A percentile compares a stretch with the other conserved stretches of the same genome.
Evolutionary conservation across 2,888 invertebrate species (phyloP).

Genomic region (Timema cristinae): DNA sequence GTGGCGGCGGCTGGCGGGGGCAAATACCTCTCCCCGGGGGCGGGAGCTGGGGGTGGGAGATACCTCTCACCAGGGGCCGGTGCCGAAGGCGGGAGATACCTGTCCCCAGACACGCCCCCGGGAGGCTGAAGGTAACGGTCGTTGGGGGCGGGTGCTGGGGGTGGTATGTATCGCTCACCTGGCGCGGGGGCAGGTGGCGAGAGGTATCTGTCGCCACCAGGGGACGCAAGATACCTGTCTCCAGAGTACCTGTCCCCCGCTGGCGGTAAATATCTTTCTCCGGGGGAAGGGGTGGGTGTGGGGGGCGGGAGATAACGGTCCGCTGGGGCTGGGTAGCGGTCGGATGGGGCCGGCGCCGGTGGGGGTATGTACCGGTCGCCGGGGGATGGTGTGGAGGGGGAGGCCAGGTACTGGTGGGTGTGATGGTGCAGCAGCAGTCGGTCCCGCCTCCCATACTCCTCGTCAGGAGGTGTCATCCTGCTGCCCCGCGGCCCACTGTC

Average conservation of each 20-base stretch:
- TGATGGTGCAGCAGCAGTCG: conserved; percentile 30
- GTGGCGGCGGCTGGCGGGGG: conserved; percentile 44
- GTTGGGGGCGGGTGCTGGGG: conserved; percentile 33
- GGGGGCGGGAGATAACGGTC: conserved; percentile 26
- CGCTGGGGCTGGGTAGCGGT: conserved; percentile 18
- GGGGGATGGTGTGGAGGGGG: conserved; percentile 13
- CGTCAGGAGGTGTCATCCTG: conserved; percentile 52
- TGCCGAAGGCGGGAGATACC: conserved; percentile 57
- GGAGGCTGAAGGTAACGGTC: conserved; percentile 62
- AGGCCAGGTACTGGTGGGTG: conserved; percentile 30
- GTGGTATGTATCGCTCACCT: conserved; percentile 32
- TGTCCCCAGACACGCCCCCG: conserved; percentile 67
- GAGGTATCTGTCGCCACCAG: conserved; percentile 54
- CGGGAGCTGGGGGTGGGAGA: conserved; percentile 41
- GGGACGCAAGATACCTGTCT: conserved; percentile 42
- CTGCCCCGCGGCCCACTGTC: conserved; percentile 61
- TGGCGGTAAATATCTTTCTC: conserved; percentile 32
- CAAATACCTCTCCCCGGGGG: conserved; percentile 46
- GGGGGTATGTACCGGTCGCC: conserved; percentile 22
- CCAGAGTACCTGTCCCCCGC: conserved; percentile 38
- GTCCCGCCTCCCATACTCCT: conserved; percentile 33
- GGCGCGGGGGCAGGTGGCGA: conserved; percentile 48
- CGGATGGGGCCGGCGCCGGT: conserved; percentile 21
- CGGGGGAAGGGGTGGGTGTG: conserved; percentile 20
- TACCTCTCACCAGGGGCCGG: conserved; percentile 47